Base-by-base conservation (phyloP, 2,888 invertebrate genomes). In the Lasioglossum malachurum region DNA sequence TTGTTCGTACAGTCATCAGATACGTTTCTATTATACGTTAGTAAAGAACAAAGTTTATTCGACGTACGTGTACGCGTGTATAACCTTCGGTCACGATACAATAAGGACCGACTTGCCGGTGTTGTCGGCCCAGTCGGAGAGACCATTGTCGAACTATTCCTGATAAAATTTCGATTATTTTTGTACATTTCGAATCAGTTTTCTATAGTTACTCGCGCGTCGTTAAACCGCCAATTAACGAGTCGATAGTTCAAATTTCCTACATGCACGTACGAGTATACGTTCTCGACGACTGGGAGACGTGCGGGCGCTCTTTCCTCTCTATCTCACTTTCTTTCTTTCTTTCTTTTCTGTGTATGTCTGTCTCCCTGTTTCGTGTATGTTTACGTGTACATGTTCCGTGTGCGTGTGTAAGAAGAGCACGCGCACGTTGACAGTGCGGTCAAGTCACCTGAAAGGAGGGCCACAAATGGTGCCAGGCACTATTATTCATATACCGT, bases 401-500 rank as follows among this genome's bases (percentile, higher is more conserved):
- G 7, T 3, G 5, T 19, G 19, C 35, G 64, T 8, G 35, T 35
- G 67, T 38, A 3, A 19, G 10, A 35, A 38, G 69, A 35, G 38
- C 69, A 23, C 69, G 35, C 49, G 83, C 84, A 80, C 84, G 83
- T 87, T 35, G 64, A 87, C 84, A 82, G 87, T 89, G 41, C 78
- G 84, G 87, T 86, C 89, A 88, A 88, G 90, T 81, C 91, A 91
- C 88, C 91, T 91, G 89, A 92, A 94, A 94, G 93, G 93, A 94
- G 95, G 95, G 95, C 95, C 94, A 95, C 95, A 94, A 95, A 94
- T 92, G 94, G 95, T 95, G 95, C 94, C 95, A 95, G 95, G 95
- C 95, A 95, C 95, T 95, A 95, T 94, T 93, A 94, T 93, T 94
- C 91, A 93, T 93, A 95, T 94, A 95, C 94, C 94, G 80, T 85